Evolutionary conservation across 2,113 vertebrate genomes (phyloP).

Genomic region (Naja naja): DNA sequence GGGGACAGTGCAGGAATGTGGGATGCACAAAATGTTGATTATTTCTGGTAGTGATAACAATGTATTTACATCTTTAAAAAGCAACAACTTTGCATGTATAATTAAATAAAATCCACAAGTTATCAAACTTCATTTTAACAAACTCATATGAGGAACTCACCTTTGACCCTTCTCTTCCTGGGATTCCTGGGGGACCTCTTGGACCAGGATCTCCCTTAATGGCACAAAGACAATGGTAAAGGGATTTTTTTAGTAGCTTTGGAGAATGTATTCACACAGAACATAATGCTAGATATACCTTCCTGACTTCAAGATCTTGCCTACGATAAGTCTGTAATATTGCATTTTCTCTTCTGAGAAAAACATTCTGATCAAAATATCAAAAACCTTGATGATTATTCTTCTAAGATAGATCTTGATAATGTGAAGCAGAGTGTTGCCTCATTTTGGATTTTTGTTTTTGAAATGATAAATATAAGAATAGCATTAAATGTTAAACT

Average conservation of each 20-base stretch:
- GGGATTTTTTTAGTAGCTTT: not conserved
- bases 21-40: not conserved
- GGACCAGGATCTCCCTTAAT: conserved; percentile 84
- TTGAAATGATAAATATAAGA: not conserved
- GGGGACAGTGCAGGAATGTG: not conserved
- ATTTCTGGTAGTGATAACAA: not conserved
- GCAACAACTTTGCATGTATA: not conserved
- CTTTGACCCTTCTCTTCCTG: conserved; percentile 95
- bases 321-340: conserved; percentile 63
- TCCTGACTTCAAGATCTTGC: conserved; percentile 60
- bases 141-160: conserved; percentile 66
- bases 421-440: not conserved
- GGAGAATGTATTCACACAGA: not conserved
- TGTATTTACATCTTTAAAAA: not conserved
- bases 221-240: not conserved
- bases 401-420: not conserved
- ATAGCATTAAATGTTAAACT: not conserved
- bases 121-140: not conserved
- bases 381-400: conserved; percentile 13
- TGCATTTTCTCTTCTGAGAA: conserved; percentile 69
- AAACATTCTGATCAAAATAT: conserved; percentile 75
- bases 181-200: conserved; percentile 87
- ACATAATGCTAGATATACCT: conserved; percentile 57
- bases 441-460: not conserved
- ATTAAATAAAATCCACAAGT: not conserved